Base-by-base conservation (phyloP, 2,797 vertebrate species). In the Microctenopoma steveboyesi region DNA sequence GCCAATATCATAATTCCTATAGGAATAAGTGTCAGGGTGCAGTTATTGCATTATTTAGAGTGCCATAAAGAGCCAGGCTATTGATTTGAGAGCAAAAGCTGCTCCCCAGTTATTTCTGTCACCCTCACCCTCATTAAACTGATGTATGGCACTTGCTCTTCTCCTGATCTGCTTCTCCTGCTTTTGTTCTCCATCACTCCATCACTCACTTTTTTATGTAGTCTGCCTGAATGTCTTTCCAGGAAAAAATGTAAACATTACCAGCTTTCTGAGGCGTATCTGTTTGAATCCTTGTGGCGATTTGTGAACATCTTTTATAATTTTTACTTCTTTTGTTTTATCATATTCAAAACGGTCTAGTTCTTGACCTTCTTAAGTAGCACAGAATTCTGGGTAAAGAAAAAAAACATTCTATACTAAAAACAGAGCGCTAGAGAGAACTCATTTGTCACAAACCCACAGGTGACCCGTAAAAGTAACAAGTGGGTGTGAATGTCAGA, bases 41-140 rank as follows among this genome's bases (percentile, higher is more conserved):
- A 88, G 88, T 92, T 92, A 91, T 86, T 90, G 84, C 79, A 81
- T 93, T 92, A 92, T 93, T 94, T 93, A 93, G 86, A 87, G 90
- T 35, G 55, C 86, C 84, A 88, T 93, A 91, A 93, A 93, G 86
- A 88, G 72, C 76, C 81, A 71, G 83, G 76, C 89, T 91, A 94
- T 94, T 92, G 92, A 94, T 93, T 91, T 87, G 87, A 92, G 86
- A 92, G 88, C 86, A 90, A 83, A 91, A 89, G 90, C 71, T 25
- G 83, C 88, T 92, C 82, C 67, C 77, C 82, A 78, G 89, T 93
- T 93, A 91, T 92, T 91, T 92, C 85, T 93, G 92, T 92, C 93
- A 92, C 88, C 76, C 88, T 86, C 88, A 85, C 66, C 77, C 76
- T 93, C 91, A 92, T 94, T 94, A 94, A 91, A 87, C 83, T 93